Evolutionary conservation across 2,888 invertebrate species (phyloP), one percentile per base, ranked within the genome.

Genomic region (Plagodis dolabraria): DNA sequence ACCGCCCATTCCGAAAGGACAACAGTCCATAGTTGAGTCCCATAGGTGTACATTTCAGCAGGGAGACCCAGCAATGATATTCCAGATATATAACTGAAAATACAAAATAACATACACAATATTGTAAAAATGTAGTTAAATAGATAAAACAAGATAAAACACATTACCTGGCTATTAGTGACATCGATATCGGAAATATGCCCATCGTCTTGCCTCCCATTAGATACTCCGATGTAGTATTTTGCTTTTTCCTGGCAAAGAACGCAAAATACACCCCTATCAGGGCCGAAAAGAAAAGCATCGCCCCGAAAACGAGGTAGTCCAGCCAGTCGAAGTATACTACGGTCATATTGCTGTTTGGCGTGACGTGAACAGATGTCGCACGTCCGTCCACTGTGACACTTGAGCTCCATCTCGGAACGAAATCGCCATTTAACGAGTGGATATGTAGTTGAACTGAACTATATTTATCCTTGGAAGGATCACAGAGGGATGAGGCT

Each of bases 161-260:
- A 54, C 56, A 45, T 86, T 93, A 96, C 96, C 96, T 96, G 73
- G 96, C 96, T 68, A 96, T 95, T 60, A 96, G 85, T 10, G 96
- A 96, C 95, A 96, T 96, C 53, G 96, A 95, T 76, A 96, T 96
- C 0, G 96, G 96, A 71, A 96, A 95, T 70, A 96, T 94, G n/a
- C 96, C 95, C 96, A 96, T 96, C 8, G 94, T 95, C 76, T 96
- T 95, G 33, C 96, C 96, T 6, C 96, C 96, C 93, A 96, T 94
- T 57, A 96, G 90, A 72, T 96, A 96, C 72, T 96, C 96, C 22
- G 94, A 84, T 0, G 96, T 95, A 0, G 95, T 95, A 74, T 96
- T 95, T 69, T 95, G 94, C 72, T 95, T 95, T 74, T 94, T 93
- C 65, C 92, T 91, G 0, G 96, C 95, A 75, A 94, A 95, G 82